Percentiles rank a stretch among this genome's conserved stretches.
phyloP scores from a whole-genome alignment of 2,888 invertebrate species.

The Thumatha senex region DNA sequence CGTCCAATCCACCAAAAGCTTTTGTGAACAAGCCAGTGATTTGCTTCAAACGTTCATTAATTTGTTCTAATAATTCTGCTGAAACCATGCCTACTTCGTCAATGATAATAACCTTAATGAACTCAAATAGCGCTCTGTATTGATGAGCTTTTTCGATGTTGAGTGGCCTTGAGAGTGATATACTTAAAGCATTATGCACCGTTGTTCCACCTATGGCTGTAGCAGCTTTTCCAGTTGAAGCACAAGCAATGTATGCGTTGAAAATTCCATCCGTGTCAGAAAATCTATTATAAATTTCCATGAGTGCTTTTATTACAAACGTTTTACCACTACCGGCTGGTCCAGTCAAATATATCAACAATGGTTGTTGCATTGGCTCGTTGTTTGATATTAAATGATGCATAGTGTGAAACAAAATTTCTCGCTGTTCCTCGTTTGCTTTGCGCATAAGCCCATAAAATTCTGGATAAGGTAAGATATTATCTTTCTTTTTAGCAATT shows the following conservation, averaged over 20 bases:
- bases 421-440: background rate
- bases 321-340: background rate
- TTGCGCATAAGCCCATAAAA: background rate
- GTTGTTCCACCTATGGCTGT: slow-evolving; percentile 48
- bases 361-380: background rate
- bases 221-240: slow-evolving; percentile 49
- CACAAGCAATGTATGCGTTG: slow-evolving; percentile 51
- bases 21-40: slow-evolving; percentile 7
- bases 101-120: slow-evolving; percentile 28
- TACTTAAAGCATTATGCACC: slow-evolving; percentile 25
- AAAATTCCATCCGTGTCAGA: slow-evolving; percentile 37
- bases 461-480: background rate
- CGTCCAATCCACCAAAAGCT: slow-evolving; percentile 29
- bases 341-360: background rate
- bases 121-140: slow-evolving; percentile 27
- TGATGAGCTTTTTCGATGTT: slow-evolving; percentile 11
- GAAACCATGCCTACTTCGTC: slow-evolving; percentile 37
- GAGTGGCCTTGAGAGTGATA: background rate
- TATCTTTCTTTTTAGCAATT: background rate
- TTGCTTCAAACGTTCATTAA: slow-evolving; percentile 26
- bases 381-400: background rate
- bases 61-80: slow-evolving; percentile 25
- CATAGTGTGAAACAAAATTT: background rate
- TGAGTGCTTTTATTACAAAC: slow-evolving; percentile 16
- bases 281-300: slow-evolving; percentile 52